Evolutionary conservation across 2,888 invertebrate genomes (phyloP).

Genomic region (Cinara cedri): DNA sequence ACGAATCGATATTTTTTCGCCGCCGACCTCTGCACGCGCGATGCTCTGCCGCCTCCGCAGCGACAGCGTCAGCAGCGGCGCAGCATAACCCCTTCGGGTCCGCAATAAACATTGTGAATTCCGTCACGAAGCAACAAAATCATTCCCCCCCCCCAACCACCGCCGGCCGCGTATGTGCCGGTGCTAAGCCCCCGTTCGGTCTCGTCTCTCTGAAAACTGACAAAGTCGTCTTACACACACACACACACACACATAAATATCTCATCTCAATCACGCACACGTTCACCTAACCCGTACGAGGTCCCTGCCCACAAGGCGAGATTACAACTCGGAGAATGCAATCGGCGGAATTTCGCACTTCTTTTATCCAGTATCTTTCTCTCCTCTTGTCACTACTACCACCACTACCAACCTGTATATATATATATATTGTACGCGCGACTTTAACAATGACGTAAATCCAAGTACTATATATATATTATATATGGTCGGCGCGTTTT

Average conservation of each 20-base stretch:
- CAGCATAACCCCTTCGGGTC: constrained; percentile 17
- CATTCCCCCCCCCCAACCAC: neutral
- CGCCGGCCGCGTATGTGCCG: neutral
- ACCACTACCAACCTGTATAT: too few species aligned
- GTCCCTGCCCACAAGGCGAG: neutral
- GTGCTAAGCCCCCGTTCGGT: neutral
- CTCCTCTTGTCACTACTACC: too few species aligned
- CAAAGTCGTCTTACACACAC: constrained; percentile 11
- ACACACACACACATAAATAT: neutral
- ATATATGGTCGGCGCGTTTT: neutral
- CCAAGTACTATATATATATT: neutral
- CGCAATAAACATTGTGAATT: constrained; percentile 47
- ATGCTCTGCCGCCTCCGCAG: neutral
- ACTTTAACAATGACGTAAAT: neutral
- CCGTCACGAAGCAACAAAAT: constrained; percentile 49
- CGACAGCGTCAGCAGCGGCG: neutral
- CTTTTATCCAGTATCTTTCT: neutral
- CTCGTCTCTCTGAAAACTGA: neutral
- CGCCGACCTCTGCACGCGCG: too few species aligned
- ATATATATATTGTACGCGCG: too few species aligned
- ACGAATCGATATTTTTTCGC: constrained; percentile 44
- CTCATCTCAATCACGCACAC: neutral
- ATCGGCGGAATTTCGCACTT: constrained; percentile 15
- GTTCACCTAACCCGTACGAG: neutral
- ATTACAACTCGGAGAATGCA: neutral